These are phyloP conservation scores for Chaetodon trifasciatus DNA, from an alignment of 2,797 vertebrate genomes.

Conservation along the genomic window DNA sequence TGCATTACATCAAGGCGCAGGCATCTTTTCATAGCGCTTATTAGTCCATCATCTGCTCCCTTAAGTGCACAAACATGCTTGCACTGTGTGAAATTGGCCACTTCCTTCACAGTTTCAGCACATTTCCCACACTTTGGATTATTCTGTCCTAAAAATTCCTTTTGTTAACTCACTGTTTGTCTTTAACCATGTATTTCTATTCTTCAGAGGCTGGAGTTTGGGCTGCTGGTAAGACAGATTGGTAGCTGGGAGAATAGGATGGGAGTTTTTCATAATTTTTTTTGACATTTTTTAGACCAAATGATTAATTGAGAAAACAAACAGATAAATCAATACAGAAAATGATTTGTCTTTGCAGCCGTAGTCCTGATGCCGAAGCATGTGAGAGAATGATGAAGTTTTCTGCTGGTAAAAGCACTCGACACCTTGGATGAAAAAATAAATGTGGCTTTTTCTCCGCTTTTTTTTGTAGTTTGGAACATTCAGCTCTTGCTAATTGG, in stretches of 20 bases:
- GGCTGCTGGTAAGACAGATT: neutral
- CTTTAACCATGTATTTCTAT: neutral
- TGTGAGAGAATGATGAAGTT: neutral
- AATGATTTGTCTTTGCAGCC: neutral
- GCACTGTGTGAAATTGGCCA: neutral
- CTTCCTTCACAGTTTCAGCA: neutral
- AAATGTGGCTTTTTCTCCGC: constrained; percentile 7
- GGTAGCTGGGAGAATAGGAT: neutral
- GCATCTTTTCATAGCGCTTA: constrained; percentile 30
- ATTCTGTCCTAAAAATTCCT: neutral
- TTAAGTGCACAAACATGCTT: neutral
- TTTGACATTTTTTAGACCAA: neutral
- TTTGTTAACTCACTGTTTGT: neutral
- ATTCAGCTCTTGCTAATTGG: constrained; percentile 34
- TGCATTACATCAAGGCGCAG: constrained; percentile 43
- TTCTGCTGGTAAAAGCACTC: constrained; percentile 1
- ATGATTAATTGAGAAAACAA: neutral
- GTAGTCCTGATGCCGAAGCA: neutral
- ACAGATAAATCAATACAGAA: neutral
- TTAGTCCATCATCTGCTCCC: constrained; percentile 26
- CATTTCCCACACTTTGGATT: neutral
- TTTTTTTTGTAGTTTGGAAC: constrained; percentile 25
- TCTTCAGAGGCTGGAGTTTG: neutral
- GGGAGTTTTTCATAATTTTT: neutral
- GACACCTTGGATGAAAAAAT: constrained; percentile 7